Evolutionary conservation across 2,113 vertebrate genomes (phyloP), one percentile per base, ranked within the genome.

Genomic region (Oxyruncus cristatus): DNA sequence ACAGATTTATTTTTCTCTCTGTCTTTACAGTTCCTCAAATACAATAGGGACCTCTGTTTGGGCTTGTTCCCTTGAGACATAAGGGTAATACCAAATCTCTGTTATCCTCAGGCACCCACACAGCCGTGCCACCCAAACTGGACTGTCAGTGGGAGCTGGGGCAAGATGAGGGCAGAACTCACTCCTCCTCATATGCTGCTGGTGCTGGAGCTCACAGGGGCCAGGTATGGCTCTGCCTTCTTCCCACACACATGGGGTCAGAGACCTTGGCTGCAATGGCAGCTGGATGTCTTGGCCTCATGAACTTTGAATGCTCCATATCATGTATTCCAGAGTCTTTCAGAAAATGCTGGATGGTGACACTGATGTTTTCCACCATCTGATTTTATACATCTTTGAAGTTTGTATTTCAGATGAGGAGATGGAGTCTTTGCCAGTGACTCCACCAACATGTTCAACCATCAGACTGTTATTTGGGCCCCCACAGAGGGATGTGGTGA

Each of bases 111-210:
- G 0, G 0, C 32, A n/a, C 23, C 19, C 2, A 0, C 46, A 28
- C 0, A 1, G 32, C 46, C 0, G 0, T 77, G 72, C 30, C 28
- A 7, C 49, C 15, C 30, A n/a, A 32, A 3, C 0, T 0, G 67
- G 49, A 46, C 11, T 3, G 1, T 4, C 0, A 0, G 20, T 39
- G n/a, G 56, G 32, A 75, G 70, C 47, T 37, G 50, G 37, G 44
- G 74, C 0, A 1, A 37, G 58, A 30, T 0, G 5, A 37, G 59
- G 49, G 63, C 61, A 68, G 52, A 68, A 42, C 47, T 35, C 4
- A 3, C 47, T 63, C 21, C 10, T 23, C 30, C 21, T 37, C 3
- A 1, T 0, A 1, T 2, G 42, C 32, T 82, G 56, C 19, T 33
- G 47, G 11, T 50, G 52, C 46, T 8, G 16, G 47, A 32, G 58